Base-by-base conservation (phyloP, 37 sponge, comb jelly and placozoan species). In the Theonella swinhoei region DNA sequence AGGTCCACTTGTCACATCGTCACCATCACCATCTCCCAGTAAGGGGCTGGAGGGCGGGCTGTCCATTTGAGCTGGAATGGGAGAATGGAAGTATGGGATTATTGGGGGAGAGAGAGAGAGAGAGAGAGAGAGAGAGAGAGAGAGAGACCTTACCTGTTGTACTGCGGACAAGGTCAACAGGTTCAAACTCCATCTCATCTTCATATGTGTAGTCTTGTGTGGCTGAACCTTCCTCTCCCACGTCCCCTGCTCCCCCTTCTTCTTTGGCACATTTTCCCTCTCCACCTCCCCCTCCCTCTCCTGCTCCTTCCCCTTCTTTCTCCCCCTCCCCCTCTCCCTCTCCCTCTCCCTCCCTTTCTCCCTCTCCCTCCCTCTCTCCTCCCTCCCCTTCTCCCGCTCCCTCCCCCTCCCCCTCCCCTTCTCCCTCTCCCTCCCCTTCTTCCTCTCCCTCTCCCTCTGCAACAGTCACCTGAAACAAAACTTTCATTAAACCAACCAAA, bases 311-410 rank as follows among this genome's bases (percentile, higher is more conserved):
- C 42, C 39, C 67, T 39, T 35, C 64, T 54, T 25, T 74, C 40
- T 73, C 66, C 60, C 74, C 60, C 40, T 35, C 61, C 33, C 71
- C 70, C 63, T 29, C 83, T 41, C 59, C 68, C 43, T 39, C 62
- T 70, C 37, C 33, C 68, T 60, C 78, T 67, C 70, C 62, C 37
- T n/a, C 62, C 5, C 70, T 62, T 26, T 36, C 34, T 37, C 34
- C 70, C 73, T 38, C 78, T 30, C 68, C 37, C 11, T 26, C 70
- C 35, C 17, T 39, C 69, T 28, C 42, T 1, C 34, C 28, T 64
- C 26, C 75, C 20, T 4, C 33, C 14, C 33, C 69, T 59, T 22
- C 40, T 14, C 54, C 54, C 7, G 14, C 54, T 47, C 54, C 14
- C 54, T 14, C 54, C 54, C 14, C 54, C 14, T 47, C 54, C 54